Base-by-base conservation (phyloP, 1,140 invertebrate species). In the Dolichoris vasculosae region DNA sequence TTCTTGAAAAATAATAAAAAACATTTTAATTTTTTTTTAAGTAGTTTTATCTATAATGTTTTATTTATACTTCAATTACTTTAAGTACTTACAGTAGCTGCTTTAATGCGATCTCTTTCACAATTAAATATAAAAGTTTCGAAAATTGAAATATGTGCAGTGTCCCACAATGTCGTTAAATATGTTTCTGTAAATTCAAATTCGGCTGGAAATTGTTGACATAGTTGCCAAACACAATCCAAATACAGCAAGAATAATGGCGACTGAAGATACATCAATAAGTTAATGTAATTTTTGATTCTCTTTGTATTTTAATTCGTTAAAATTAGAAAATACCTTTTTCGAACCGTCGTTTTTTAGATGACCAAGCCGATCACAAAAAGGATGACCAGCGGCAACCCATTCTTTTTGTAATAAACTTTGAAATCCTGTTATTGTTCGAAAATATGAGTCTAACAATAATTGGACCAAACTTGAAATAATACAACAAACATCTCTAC, bases 151-250 rank as follows among this genome's bases (percentile, higher is more conserved):
- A 98, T 95, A 88, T 97, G 96, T 64, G 95, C 95, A 30, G 96
- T 95, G 93, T 99, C 98, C 97, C 98, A 99, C 7, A 99, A 90
- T 0, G 97, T 96, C 11, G 97, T 98, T 67, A 99, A 94, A 93
- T 98, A 98, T 0, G 97, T 97, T 93, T 99, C 97, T 9, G 97
- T 97, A 93, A 98, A 98, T 93, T 98, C 97, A 92, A 99, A 99
- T 82, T 96, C 94, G 1, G 95, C 94, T 17, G 97, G 97, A 93
- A 96, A 98, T 93, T 99, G 98, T 89, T 96, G 95, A 84, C 96
- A 92, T 51, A 99, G 93, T 94, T 99, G 98, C 97, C 97, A 98
- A 75, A 97, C 96, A 93, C 97, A 98, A 91, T 99, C 98, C 86
- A 99, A 94, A 92, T 97, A 99, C 69, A 99, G 90, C 38, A 99